Conservation (phyloP, 2,797 vertebrate species). For the Tadarida brasiliensis region DNA sequence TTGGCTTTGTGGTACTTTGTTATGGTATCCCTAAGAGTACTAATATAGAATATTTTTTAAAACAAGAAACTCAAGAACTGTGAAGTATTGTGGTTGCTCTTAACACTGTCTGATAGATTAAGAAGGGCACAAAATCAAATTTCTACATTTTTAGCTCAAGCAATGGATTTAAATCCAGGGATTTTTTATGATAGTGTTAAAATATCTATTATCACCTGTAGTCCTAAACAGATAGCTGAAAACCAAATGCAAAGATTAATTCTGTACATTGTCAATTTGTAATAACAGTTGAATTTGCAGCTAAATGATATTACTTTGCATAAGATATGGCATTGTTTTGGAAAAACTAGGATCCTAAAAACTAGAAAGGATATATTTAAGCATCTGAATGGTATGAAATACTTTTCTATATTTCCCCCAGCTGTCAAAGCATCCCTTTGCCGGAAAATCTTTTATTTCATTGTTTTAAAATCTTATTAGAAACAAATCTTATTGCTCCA, state of each 20-base stretch:
- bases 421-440: background rate
- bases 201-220: constrained; percentile 41
- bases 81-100: background rate
- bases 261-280: background rate
- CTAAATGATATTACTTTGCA: background rate
- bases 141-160: constrained; percentile 15
- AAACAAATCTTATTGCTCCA: background rate
- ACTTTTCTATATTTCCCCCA: background rate
- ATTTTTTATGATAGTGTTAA: constrained; percentile 29
- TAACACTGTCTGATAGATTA: background rate
- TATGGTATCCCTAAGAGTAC: background rate
- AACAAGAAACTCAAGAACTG: background rate
- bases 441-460: background rate
- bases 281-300: constrained; percentile 32
- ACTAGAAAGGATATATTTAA: background rate
- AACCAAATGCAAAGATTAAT: constrained; percentile 13
- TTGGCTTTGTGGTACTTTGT: background rate
- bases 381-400: background rate
- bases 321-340: background rate
- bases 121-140: constrained; percentile 5
- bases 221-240: background rate
- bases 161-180: background rate
- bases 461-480: background rate
- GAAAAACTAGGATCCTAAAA: background rate
- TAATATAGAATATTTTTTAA: background rate